Base-by-base conservation (phyloP, 2,888 invertebrate species). In the Brenthis hecate region DNA sequence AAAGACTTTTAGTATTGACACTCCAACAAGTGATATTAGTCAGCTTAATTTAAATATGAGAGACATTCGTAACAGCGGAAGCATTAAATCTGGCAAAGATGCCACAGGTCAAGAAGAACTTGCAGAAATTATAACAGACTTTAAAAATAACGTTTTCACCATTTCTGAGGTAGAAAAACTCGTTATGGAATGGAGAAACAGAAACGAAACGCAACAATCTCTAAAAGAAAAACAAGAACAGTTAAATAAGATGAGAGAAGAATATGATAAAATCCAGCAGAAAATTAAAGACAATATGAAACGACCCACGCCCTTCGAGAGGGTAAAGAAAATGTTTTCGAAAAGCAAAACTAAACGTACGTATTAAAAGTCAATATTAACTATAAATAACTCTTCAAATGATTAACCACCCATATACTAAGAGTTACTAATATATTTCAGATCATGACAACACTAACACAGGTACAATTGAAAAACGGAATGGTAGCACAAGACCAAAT, bases 181-280 rank as follows among this genome's bases (percentile, higher is more conserved):
- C 63, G 97, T 98, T 1, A 96, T 96, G 84, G 96, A 96, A 80
- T 98, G 98, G 98, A 95, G 95, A 79, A 97, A 96, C 77, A 94
- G 97, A 68, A 97, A 97, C 78, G 97, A 97, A 83, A 97, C 97
- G 0, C 96, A 97, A 78, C 96, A 96, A 78, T 97, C 97, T 2
- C 94, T 97, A 77, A 96, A 96, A 79, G 97, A 97, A 75, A 97
- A 97, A 80, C 96, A 97, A 82, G 96, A 96, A 65, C 96, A 97
- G 79, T 89, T 98, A 68, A 95, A 95, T 72, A 95, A 96, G 77
- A 95, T 97, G 95, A 92, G 97, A 56, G 94, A 95, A 36, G 96
- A 96, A 77, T 97, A 97, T 77, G 97, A 97, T 73, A 95, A 95
- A 80, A 96, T 97, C 75, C 97, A 97, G 78, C 95, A 95, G 62